Evolutionary conservation across 2,797 vertebrate genomes (phyloP), one percentile per base, ranked within the genome.

Genomic region (Parambassis ranga): DNA sequence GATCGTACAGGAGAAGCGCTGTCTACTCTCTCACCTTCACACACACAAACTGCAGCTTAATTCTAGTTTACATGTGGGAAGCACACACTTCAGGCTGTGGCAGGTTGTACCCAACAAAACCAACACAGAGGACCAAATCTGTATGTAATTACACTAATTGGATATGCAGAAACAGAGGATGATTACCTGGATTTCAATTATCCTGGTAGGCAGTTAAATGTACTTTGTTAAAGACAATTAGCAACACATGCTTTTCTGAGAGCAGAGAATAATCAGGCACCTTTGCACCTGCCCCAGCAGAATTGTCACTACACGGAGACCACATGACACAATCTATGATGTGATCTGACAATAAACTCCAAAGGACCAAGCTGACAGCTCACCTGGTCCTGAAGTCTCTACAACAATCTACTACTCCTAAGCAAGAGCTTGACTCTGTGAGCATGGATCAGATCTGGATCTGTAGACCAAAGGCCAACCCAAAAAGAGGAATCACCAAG

Each of bases 1-100:
- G 27, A 28, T 3, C 30, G 42, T 58, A 39, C 9, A 24, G 2
- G 9, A 57, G 27, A 22, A 52, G 59, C 56, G n/a, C n/a, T n/a
- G n/a, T n/a, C 42, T 20, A 44, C 69, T 48, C 65, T 2, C 46
- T 55, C 41, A 75, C 56, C 41, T 58, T 37, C 42, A 49, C 22
- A 52, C 5, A 48, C 2, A 31, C 30, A 14, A 31, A 18, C 6
- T 42, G 37, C 32, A 38, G 13, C 10, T 15, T 16, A n/a, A n/a
- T n/a, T n/a, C n/a, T n/a, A 14, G 11, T 5, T 20, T 26, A 44
- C 42, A 13, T 10, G 10, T 28, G 27, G 10, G 4, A 28, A 28
- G 28, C 27, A 28, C 27, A 27, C 39, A 10, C 36, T 60, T 60
- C 1, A 43, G n/a, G n/a, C n/a, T n/a, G n/a, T n/a, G n/a, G n/a